Conservation (phyloP, 2,113 vertebrate species). For the Leptobrachium ailaonicum region DNA sequence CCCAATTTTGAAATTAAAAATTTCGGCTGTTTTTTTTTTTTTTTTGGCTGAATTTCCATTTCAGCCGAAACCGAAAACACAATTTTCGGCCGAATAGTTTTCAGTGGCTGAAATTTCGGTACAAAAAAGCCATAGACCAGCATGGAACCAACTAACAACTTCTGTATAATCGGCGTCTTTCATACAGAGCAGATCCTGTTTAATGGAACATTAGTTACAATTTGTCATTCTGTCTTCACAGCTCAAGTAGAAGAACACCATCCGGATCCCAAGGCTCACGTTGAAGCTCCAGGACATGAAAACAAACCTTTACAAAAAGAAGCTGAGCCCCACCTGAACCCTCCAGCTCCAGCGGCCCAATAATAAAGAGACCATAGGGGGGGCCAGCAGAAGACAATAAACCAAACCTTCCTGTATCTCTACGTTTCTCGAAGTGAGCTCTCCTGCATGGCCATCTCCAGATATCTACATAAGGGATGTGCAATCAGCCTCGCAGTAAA, state of each 20-base stretch:
- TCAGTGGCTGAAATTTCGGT: no score
- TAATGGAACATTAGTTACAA: no score
- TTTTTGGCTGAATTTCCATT: no score
- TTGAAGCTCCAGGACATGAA: neutral
- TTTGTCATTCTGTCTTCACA: neutral
- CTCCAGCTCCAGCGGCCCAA: slow-evolving; percentile 1
- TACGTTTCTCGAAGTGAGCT: neutral
- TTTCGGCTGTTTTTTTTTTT: no score
- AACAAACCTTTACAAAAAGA: neutral
- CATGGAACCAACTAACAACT: no score
- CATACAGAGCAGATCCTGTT: no score
- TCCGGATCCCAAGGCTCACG: neutral
- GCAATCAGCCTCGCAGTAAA: slow-evolving; percentile 36
- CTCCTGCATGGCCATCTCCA: neutral
- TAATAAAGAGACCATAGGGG: neutral
- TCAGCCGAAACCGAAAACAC: no score
- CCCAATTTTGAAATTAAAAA: no score
- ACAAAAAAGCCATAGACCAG: no score
- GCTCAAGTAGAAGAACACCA: slow-evolving; percentile 19
- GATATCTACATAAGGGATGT: slow-evolving; percentile 26
- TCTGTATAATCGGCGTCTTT: no score
- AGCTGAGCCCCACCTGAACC: neutral
- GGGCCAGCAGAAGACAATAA: neutral
- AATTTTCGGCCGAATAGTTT: no score
- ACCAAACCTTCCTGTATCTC: neutral